Conservation (phyloP, 1,140 invertebrate species). For the Asobara japonica region DNA sequence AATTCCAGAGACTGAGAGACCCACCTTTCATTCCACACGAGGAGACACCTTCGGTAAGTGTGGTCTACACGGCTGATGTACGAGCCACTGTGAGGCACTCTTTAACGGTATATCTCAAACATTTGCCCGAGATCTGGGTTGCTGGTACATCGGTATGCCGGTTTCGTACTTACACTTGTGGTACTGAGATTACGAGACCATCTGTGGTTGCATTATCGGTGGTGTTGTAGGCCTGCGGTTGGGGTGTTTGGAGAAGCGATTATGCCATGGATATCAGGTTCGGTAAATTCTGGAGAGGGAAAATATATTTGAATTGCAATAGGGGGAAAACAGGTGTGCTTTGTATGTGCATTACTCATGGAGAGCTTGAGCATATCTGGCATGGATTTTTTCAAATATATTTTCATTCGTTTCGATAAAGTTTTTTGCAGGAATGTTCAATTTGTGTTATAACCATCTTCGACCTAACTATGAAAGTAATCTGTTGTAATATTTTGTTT, state of each 20-base stretch:
- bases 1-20: background rate
- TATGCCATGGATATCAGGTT: background rate
- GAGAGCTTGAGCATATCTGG: background rate
- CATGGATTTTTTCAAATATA: too few species aligned
- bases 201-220: background rate
- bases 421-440: too few species aligned
- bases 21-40: constrained; percentile 13
- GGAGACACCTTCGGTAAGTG: background rate
- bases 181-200: constrained; percentile 18
- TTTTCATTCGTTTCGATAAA: too few species aligned
- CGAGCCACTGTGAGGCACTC: constrained; percentile 5
- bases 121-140: constrained; percentile 54
- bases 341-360: too few species aligned
- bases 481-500: too few species aligned
- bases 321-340: too few species aligned
- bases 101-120: constrained; percentile 35
- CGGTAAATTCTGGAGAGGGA: background rate
- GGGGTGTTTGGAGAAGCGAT: background rate
- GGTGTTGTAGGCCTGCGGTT: background rate
- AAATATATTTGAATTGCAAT: background rate
- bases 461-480: too few species aligned
- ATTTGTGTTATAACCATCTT: too few species aligned
- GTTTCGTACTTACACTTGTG: constrained; percentile 24
- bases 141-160: constrained; percentile 36
- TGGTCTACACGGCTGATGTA: background rate